Base-by-base conservation (phyloP, 2,797 vertebrate genomes). In the Artibeus lituratus region DNA sequence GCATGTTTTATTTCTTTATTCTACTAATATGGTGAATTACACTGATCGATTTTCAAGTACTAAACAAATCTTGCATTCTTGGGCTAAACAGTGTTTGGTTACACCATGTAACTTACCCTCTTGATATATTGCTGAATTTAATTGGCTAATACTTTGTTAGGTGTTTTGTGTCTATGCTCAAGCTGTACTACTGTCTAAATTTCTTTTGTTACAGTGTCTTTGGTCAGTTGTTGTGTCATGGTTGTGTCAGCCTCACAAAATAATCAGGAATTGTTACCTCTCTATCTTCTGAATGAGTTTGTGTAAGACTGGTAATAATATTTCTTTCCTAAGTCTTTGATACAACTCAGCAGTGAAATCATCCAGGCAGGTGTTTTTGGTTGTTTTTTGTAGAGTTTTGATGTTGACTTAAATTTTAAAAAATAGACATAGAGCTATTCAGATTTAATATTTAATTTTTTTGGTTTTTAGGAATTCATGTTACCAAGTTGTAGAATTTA, bases 91-190 rank as follows among this genome's bases (percentile, higher is more conserved):
- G 11, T 5, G 1, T 12, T 9, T 12, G 59, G 24, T 19, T 16
- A 1, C 14, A 26, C 1, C 1, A 1, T 18, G 12, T 19, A 29
- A 12, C 32, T 44, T 70, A 37, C 3, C 24, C 44, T 35, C 35
- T 16, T 59, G 5, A 3, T 3, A 5, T 1, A 10, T 24, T 32
- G 19, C 42, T 57, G 29, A n/a, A 2, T 3, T 22, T 7, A 7
- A 42, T 26, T 10, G 32, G 18, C 53, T 77, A 11, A 26, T 35
- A 14, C 21, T 73, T 47, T 6, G 55, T 3, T 7, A 3, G 37
- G 19, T 2, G 29, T 24, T 72, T 62, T 10, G 29, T 21, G 26
- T n/a, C 15, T n/a, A 2, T 4, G 21, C 44, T 55, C n/a, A 11
- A 2, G 32, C 0, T 15, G 35, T 14, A 2, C 49, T 14, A 6